Percentiles rank a stretch among this genome's conserved stretches.
Evolutionary conservation across 1,140 invertebrate species (phyloP).

Genomic region (Asbolus verrucosus): DNA sequence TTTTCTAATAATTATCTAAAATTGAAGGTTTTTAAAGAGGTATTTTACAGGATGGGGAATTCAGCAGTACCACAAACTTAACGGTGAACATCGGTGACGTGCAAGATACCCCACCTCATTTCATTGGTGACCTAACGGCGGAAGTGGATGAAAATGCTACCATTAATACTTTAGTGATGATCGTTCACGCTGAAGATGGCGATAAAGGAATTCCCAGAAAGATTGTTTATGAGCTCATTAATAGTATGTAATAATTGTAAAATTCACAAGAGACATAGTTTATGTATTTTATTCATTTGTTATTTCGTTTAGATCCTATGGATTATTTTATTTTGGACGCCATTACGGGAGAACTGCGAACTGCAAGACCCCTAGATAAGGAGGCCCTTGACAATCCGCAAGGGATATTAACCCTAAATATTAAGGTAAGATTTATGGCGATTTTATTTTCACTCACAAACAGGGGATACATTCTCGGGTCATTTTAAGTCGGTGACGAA

Average conservation of each 20-base stretch:
- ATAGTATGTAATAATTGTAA: slow-evolving; percentile 78
- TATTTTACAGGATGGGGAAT: slow-evolving; percentile 80
- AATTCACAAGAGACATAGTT: not conserved
- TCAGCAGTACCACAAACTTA: slow-evolving; percentile 78
- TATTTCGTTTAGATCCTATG: slow-evolving; percentile 77
- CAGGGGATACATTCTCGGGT: too few species aligned
- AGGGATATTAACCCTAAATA: slow-evolving; percentile 79
- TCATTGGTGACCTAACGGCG: slow-evolving; percentile 82
- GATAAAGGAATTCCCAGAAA: slow-evolving; percentile 83
- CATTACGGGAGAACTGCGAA: slow-evolving; percentile 81
- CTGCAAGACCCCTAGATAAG: slow-evolving; percentile 85
- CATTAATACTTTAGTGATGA: slow-evolving; percentile 86
- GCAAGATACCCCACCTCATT: slow-evolving; percentile 85
- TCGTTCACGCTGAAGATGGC: slow-evolving; percentile 83
- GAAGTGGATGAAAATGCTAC: slow-evolving; percentile 86
- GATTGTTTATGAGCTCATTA: slow-evolving; percentile 82
- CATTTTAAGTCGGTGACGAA: too few species aligned
- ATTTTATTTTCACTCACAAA: slow-evolving; percentile 14
- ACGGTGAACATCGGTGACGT: slow-evolving; percentile 84
- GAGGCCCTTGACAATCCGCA: slow-evolving; percentile 83
- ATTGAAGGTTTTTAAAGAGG: too few species aligned
- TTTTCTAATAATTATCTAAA: too few species aligned
- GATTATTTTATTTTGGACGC: slow-evolving; percentile 88
- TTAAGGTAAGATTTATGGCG: slow-evolving; percentile 67
- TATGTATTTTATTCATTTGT: slow-evolving; percentile 1